These are phyloP conservation scores for Otolemur garnettii DNA, from an alignment of 2,113 vertebrate species.

Conservation along the genomic window DNA sequence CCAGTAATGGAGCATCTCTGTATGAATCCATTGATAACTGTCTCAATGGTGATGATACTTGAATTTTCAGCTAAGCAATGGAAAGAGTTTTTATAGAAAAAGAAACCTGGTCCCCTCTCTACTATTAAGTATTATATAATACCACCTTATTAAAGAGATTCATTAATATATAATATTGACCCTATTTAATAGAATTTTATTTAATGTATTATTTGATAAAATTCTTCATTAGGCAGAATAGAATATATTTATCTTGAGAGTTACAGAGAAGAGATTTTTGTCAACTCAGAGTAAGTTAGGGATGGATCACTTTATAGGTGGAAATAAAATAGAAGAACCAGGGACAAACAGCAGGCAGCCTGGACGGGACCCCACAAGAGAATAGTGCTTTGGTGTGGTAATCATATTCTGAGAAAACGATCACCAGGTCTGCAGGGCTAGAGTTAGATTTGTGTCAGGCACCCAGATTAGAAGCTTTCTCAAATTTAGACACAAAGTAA, in stretches of 20 bases:
- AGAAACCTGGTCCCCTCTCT: background rate
- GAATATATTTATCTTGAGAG: constrained; percentile 24
- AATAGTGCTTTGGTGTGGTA: background rate
- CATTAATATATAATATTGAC: background rate
- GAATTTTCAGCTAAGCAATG: background rate
- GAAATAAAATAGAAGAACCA: background rate
- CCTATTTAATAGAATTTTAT: background rate
- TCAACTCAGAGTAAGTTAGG: constrained; percentile 1
- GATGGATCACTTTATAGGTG: background rate
- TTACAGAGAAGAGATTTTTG: constrained; percentile 4
- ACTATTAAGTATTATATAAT: constrained; percentile 20
- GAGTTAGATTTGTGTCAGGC: background rate
- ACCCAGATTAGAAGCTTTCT: background rate
- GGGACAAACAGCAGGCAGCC: background rate
- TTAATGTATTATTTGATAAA: constrained; percentile 36
- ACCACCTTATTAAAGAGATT: background rate
- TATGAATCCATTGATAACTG: background rate
- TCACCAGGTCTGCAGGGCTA: background rate
- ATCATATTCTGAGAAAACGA: background rate
- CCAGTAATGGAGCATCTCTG: constrained; percentile 1
- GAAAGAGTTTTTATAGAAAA: background rate
- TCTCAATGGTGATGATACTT: background rate
- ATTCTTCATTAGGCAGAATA: background rate
- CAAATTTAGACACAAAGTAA: background rate
- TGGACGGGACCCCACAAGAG: background rate